Evolutionary conservation across 1,140 invertebrate genomes (phyloP).

Genomic region (Macrobrachium nipponense): DNA sequence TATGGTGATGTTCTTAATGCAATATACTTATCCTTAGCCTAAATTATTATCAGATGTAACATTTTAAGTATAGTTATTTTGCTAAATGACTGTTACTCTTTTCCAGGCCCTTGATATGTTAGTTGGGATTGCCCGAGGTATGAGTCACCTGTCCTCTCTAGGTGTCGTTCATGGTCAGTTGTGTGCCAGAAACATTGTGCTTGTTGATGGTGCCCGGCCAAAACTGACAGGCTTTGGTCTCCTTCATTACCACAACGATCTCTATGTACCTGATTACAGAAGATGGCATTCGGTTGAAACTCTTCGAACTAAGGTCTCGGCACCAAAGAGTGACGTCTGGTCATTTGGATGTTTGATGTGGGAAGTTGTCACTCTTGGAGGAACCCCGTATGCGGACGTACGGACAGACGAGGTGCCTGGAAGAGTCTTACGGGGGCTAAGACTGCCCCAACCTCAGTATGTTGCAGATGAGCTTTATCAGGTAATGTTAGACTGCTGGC

Average conservation of each 20-base stretch:
- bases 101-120: constrained; percentile 72
- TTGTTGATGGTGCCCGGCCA: constrained; percentile 74
- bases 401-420: constrained; percentile 77
- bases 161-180: constrained; percentile 80
- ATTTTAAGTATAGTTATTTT: not conserved
- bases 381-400: constrained; percentile 81
- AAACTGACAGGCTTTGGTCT: constrained; percentile 82
- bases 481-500: constrained; percentile 86
- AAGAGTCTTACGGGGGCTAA: constrained; percentile 76
- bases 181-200: constrained; percentile 78
- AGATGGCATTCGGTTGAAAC: constrained; percentile 84
- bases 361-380: constrained; percentile 86
- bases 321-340: constrained; percentile 83
- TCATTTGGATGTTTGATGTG: constrained; percentile 84
- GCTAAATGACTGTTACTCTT: constrained; percentile 16
- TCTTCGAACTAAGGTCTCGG: constrained; percentile 71
- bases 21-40: not conserved
- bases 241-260: constrained; percentile 68
- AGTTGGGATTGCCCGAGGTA: constrained; percentile 75
- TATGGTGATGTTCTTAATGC: too few species aligned
- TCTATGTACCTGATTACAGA: constrained; percentile 74
- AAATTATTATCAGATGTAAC: not conserved
- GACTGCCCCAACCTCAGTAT: constrained; percentile 79
- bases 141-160: constrained; percentile 76
- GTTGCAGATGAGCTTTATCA: constrained; percentile 82